These are phyloP conservation scores for Zootoca vivipara DNA, from an alignment of 2,113 vertebrate species.

Conservation along the genomic window DNA sequence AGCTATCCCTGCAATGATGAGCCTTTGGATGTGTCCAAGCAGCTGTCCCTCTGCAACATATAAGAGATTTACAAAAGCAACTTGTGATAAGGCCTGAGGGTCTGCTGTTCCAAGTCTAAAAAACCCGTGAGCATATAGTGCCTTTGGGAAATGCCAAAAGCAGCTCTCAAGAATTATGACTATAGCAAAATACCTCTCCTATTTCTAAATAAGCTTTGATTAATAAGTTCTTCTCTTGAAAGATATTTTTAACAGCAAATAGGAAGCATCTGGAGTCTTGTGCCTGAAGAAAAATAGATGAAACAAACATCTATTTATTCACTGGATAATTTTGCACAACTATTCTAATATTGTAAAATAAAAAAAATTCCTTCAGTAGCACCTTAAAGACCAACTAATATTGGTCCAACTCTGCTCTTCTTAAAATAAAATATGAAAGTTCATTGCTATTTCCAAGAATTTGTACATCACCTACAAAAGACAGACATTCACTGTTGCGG, in stretches of 20 bases:
- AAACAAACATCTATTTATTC: background rate
- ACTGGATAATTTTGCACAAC: background rate
- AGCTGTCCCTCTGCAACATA: too few species aligned
- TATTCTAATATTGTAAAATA: background rate
- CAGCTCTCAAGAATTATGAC: background rate
- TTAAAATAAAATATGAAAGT: background rate
- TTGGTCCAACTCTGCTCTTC: background rate
- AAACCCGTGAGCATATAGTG: too few species aligned
- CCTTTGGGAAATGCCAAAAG: background rate
- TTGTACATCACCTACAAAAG: background rate
- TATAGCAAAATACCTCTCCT: background rate
- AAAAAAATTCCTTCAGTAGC: too few species aligned
- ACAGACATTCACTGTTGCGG: background rate
- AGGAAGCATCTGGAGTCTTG: background rate
- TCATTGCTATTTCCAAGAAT: background rate
- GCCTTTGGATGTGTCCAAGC: too few species aligned
- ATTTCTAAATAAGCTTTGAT: background rate
- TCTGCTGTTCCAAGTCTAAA: background rate
- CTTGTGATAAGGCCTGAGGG: too few species aligned
- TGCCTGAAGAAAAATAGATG: slow-evolving; percentile 9
- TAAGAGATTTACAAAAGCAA: too few species aligned
- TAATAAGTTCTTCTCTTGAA: slow-evolving; percentile 1
- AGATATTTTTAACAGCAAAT: slow-evolving; percentile 35
- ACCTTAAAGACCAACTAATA: too few species aligned
- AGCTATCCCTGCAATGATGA: background rate